A percentile compares a stretch with the other conserved stretches of the same genome.
Evolutionary conservation across 2,888 invertebrate genomes (phyloP).

Genomic region (Cremastinae sp.): DNA sequence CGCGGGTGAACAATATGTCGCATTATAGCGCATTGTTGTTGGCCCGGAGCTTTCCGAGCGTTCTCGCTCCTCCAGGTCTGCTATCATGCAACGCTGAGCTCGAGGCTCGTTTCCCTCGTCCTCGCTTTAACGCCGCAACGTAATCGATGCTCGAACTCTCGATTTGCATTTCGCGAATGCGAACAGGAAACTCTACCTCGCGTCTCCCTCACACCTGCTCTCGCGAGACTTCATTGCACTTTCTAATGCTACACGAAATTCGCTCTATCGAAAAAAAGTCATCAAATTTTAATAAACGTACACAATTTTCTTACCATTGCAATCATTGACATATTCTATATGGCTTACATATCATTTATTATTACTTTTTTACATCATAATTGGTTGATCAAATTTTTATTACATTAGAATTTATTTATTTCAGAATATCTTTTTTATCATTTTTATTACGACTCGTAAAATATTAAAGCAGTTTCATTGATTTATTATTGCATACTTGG

Average conservation of each 20-base stretch:
- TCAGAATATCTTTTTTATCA: no score
- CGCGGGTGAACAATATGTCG: conserved; percentile 77
- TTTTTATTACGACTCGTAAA: no score
- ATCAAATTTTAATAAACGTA: no score
- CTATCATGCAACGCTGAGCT: conserved; percentile 62
- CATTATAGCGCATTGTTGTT: conserved; percentile 78
- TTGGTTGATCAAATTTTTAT: no score
- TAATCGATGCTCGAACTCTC: conserved; percentile 69
- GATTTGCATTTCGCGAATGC: conserved; percentile 70
- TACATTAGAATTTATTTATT: no score
- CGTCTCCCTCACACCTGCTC: conserved; percentile 15
- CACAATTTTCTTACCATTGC: no score
- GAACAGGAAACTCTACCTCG: conserved; percentile 56
- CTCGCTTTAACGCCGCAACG: conserved; percentile 57
- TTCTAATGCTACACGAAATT: conserved; percentile 16
- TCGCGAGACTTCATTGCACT: conserved; percentile 1
- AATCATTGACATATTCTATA: no score
- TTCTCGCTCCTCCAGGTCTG: conserved; percentile 41
- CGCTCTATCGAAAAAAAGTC: not conserved
- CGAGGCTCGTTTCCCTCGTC: conserved; percentile 60
- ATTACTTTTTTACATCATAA: no score
- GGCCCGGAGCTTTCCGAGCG: conserved; percentile 40
- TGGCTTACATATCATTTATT: no score
- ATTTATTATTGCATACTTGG: no score
- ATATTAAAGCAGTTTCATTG: no score